Conservation (phyloP, 2,888 invertebrate genomes). For the Campopleginae sp. region DNA sequence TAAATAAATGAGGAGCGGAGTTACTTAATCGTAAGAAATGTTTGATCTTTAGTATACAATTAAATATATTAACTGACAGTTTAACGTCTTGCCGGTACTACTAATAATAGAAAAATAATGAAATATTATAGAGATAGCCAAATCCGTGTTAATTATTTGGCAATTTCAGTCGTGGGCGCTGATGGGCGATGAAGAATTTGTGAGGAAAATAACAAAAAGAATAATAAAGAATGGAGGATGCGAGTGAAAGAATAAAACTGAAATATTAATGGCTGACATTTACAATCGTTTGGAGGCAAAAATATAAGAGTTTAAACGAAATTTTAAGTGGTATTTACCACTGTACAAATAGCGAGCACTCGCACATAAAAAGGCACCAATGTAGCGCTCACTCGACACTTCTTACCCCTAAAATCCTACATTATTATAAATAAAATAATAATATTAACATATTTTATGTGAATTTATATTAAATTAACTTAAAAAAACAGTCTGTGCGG, state of each 20-base stretch:
- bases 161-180: conserved; percentile 79
- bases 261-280: conserved; percentile 57
- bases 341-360: conserved; percentile 47
- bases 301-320: conserved; percentile 26
- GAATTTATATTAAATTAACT: conserved; percentile 55
- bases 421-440: conserved; percentile 61
- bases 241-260: conserved; percentile 9
- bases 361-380: conserved; percentile 52
- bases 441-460: conserved; percentile 49
- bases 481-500: conserved; percentile 67
- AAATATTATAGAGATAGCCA: conserved; percentile 28
- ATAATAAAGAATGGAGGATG: conserved; percentile 28
- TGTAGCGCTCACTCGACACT: conserved; percentile 46
- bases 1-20: conserved; percentile 2
- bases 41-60: conserved; percentile 11
- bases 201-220: conserved; percentile 32
- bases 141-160: conserved; percentile 76
- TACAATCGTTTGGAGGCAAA: conserved; percentile 56
- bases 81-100: conserved; percentile 13
- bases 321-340: conserved; percentile 34
- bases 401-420: conserved; percentile 36
- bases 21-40: conserved; percentile 28
- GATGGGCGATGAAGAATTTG: conserved; percentile 49
- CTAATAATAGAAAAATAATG: conserved; percentile 1
- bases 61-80: conserved; percentile 20